phyloP scores from a whole-genome alignment of 2,113 vertebrate species.

The Ahaetulla prasina region DNA sequence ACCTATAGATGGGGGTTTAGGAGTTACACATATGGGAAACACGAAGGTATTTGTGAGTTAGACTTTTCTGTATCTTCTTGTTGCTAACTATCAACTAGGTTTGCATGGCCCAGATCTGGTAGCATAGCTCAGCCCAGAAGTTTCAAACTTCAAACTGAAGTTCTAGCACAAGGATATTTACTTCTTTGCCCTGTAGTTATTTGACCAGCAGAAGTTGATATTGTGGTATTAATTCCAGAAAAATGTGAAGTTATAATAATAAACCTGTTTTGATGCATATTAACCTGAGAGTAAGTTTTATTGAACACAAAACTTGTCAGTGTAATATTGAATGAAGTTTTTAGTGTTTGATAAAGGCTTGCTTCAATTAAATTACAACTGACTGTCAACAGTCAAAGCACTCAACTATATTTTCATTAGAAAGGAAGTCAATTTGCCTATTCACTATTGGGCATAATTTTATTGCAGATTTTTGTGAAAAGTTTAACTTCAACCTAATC shows the following conservation, averaged over 20 bases:
- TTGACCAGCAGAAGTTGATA: neutral
- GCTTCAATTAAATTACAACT: neutral
- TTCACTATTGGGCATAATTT: neutral
- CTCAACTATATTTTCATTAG: neutral
- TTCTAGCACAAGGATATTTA: neutral
- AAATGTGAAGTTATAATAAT: neutral
- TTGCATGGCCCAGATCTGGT: neutral
- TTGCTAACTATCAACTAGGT: neutral
- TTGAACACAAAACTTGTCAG: neutral
- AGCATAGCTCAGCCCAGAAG: neutral
- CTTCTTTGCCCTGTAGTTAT: neutral
- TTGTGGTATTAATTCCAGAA: neutral
- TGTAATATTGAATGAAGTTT: neutral
- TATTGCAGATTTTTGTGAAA: neutral
- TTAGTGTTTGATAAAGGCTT: neutral
- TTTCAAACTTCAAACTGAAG: neutral
- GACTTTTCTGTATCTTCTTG: neutral
- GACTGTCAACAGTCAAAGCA: neutral
- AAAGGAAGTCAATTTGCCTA: neutral
- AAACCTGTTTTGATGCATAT: neutral
- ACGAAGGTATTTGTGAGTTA: neutral
- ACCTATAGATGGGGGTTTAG: neutral
- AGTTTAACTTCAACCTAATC: neutral
- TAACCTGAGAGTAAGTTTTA: neutral
- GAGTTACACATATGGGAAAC: neutral